Percentiles rank a stretch among this genome's conserved stretches.
These are phyloP conservation scores for Heliocidaris erythrogramma DNA, from an alignment of 35 echinoderm and acorn worm genomes.

Conservation along the genomic window DNA sequence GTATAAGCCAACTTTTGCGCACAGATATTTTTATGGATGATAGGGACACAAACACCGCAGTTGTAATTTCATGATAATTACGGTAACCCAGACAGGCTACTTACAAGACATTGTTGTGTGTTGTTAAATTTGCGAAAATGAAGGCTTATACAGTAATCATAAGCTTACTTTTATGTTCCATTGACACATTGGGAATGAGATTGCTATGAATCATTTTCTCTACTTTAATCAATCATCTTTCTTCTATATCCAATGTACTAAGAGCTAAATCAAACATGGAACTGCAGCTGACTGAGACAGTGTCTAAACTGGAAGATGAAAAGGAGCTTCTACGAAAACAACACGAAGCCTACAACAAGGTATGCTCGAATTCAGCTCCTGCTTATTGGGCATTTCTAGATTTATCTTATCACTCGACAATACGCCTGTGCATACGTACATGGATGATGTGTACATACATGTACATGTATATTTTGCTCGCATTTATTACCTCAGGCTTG, in stretches of 20 bases:
- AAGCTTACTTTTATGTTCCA: too few species aligned
- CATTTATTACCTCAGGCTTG: too few species aligned
- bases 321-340: slow-evolving; percentile 70
- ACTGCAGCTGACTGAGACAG: slow-evolving; percentile 59
- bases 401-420: background rate
- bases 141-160: too few species aligned
- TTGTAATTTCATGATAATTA: too few species aligned
- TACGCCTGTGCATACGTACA: background rate
- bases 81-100: too few species aligned
- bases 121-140: too few species aligned
- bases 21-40: too few species aligned
- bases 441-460: background rate
- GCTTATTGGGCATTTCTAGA: background rate
- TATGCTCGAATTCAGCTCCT: background rate
- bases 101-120: too few species aligned
- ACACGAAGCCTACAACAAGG: slow-evolving; percentile 67
- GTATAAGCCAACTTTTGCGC: too few species aligned
- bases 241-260: slow-evolving; percentile 15
- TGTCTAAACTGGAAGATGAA: slow-evolving; percentile 79
- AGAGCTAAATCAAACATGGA: slow-evolving; percentile 65
- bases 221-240: background rate
- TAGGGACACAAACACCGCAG: too few species aligned
- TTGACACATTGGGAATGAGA: too few species aligned
- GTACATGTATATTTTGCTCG: background rate
- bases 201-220: too few species aligned